Evolutionary conservation across 2,113 vertebrate genomes (phyloP).

Genomic region (Promerops cafer): DNA sequence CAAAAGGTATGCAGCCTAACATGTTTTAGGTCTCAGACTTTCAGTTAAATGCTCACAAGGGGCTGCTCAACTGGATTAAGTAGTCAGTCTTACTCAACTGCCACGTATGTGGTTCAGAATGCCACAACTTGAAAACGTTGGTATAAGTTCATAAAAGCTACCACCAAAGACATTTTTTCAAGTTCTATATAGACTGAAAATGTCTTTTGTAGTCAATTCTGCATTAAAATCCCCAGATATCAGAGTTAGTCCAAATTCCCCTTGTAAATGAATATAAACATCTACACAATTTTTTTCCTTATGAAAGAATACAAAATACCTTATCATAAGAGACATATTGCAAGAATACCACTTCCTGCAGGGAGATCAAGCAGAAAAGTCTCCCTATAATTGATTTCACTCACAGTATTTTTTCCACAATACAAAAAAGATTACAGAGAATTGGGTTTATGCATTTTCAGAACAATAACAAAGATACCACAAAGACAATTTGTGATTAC

Average conservation of each 20-base stretch:
- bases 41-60: neutral
- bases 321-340: neutral
- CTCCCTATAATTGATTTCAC: neutral
- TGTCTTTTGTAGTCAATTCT: neutral
- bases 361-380: neutral
- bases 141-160: neutral
- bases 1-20: neutral
- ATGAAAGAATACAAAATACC: neutral
- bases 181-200: neutral
- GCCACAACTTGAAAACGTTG: neutral
- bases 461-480: neutral
- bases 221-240: neutral
- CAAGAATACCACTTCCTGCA: neutral
- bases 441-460: neutral
- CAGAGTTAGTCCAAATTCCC: neutral
- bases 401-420: neutral
- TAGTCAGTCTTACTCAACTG: neutral
- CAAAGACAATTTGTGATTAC: neutral
- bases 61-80: neutral
- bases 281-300: neutral
- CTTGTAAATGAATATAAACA: neutral
- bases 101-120: rapidly evolving
- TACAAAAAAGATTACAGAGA: neutral
- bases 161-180: neutral
- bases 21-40: neutral